Percentiles rank a stretch among this genome's conserved stretches.
Evolutionary conservation across 2,888 invertebrate species (phyloP).

Genomic region (Drosophila monieri): DNA sequence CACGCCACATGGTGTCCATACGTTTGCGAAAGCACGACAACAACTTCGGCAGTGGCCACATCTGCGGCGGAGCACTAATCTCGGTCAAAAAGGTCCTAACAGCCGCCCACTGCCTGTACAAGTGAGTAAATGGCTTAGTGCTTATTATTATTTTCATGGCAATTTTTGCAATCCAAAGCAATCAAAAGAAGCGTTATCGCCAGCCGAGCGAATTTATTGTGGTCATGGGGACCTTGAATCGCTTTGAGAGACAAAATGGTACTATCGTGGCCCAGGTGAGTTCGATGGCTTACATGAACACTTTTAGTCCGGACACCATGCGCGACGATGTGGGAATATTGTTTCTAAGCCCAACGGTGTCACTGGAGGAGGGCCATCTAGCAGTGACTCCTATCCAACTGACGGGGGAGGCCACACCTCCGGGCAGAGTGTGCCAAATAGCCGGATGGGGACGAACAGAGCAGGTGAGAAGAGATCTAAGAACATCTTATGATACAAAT

Average conservation of each 20-base stretch:
- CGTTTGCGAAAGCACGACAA: slow-evolving; percentile 71
- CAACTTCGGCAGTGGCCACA: slow-evolving; percentile 79
- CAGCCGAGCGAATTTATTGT: slow-evolving; percentile 77
- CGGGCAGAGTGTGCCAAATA: slow-evolving; percentile 75
- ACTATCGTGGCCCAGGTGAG: slow-evolving; percentile 79
- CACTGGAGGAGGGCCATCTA: slow-evolving; percentile 61
- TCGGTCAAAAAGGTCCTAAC: slow-evolving; percentile 79
- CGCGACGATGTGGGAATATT: slow-evolving; percentile 81
- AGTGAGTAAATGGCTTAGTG: slow-evolving; percentile 62
- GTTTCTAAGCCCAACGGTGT: slow-evolving; percentile 69
- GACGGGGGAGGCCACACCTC: slow-evolving; percentile 49
- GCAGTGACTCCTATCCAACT: slow-evolving; percentile 70
- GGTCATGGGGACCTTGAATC: slow-evolving; percentile 82
- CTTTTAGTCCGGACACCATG: slow-evolving; percentile 77
- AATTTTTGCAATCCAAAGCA: slow-evolving; percentile 42
- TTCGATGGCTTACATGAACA: slow-evolving; percentile 73
- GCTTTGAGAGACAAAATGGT: slow-evolving; percentile 66
- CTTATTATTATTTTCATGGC: neutral
- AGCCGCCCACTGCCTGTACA: slow-evolving; percentile 82
- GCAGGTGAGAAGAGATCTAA: slow-evolving; percentile 49
- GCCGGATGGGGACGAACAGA: slow-evolving; percentile 82
- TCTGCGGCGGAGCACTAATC: slow-evolving; percentile 81
- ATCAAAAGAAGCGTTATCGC: slow-evolving; percentile 72
- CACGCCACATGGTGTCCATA: slow-evolving; percentile 81
- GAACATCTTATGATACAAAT: neutral